Base-by-base conservation (phyloP, 2,113 vertebrate genomes). In the Rhinopomastus cyanomelas region DNA sequence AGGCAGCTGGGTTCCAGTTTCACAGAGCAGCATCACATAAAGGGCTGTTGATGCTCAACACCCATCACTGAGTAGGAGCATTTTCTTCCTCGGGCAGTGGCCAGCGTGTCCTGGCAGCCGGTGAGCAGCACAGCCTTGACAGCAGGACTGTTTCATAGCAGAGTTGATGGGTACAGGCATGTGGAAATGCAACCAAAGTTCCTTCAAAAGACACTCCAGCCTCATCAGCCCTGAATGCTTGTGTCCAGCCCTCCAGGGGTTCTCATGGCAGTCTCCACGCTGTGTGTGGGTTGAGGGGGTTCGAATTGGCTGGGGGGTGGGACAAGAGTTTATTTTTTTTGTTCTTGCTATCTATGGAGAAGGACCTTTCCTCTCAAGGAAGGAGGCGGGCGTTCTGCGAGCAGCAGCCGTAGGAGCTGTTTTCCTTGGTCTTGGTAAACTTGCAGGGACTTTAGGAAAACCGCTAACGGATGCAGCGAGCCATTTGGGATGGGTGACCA, bases 141-240 rank as follows among this genome's bases (percentile, higher is more conserved):
- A 1, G 5, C 5, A 56, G 67, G 79, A 62, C 5, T 34, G 12
- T 67, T 77, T 55, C 6, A 8, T 22, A 16, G 48, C 37, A 72
- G 67, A 62, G 62, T 2, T 26, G 81, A n/a, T 75, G 89, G 65
- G 80, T 25, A 68, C 64, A 67, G 79, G 15, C 69, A 21, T 1
- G 2, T 92, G 96, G 92, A 42, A 42, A 94, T 62, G 51, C 83
- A 97, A 96, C 97, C 97, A 97, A 97, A 97, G 95, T 96, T 97
- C 94, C 96, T 96, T 93, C 10, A 89, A 87, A 93, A 87, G 90
- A 81, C 92, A 60, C 46, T 92, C 92, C 93, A 90, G 87, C 78
- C 62, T 74, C 92, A 32, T 29, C 76, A 91, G 91, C 93, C 95
- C 92, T 67, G 80, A 57, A 5, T 64, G 83, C 18, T 18, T 29